Evolutionary conservation across 2,797 vertebrate species (phyloP).

Genomic region (Momotus momota): DNA sequence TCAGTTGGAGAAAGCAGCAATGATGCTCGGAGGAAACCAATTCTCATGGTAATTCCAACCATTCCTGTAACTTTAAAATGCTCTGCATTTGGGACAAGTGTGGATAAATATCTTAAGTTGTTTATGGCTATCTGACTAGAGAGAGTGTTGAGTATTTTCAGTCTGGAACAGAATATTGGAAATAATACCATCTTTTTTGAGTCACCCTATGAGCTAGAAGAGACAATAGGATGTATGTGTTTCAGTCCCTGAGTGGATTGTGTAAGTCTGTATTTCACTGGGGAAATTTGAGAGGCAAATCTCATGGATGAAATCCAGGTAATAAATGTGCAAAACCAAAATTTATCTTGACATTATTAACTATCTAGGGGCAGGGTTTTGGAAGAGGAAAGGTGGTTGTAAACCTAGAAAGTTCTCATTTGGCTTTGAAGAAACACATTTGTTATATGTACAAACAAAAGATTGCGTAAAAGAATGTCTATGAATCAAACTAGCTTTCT

Average conservation of each 20-base stretch:
- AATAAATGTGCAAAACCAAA: constrained; percentile 35
- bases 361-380: not conserved
- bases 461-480: not conserved
- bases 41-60: constrained; percentile 31
- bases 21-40: constrained; percentile 1
- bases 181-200: constrained; percentile 28
- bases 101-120: constrained; percentile 26
- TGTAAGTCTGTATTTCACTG: not conserved
- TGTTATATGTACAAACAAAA: not conserved
- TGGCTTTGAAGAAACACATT: not conserved
- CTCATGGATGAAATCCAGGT: constrained; percentile 29
- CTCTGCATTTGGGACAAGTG: not conserved
- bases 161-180: not conserved
- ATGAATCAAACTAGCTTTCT: constrained; percentile 1
- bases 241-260: constrained; percentile 4
- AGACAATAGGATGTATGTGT: constrained; percentile 37
- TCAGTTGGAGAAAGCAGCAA: not conserved
- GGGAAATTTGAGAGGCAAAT: constrained; percentile 53
- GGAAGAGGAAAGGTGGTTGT: not conserved
- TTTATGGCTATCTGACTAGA: constrained; percentile 17
- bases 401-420: not conserved
- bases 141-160: not conserved
- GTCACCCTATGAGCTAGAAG: not conserved
- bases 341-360: constrained; percentile 27
- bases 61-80: constrained; percentile 40